phyloP scores from a whole-genome alignment of 2,797 vertebrate genomes.

The Glossophaga mutica region DNA sequence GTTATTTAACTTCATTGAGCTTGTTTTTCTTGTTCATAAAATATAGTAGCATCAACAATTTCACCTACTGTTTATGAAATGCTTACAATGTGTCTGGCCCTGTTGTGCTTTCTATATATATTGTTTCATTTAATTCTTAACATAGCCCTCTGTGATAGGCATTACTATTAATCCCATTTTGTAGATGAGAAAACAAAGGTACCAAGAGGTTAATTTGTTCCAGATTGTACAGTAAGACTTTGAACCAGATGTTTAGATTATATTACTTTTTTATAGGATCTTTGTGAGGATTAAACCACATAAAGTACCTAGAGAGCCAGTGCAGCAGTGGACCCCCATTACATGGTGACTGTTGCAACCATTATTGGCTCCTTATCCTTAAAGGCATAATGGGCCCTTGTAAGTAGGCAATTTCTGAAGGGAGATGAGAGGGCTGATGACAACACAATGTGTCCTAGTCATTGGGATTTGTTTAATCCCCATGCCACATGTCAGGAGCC shows the following conservation, averaged over 20 bases:
- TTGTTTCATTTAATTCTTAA: neutral
- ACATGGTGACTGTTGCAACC: neutral
- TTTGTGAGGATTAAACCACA: neutral
- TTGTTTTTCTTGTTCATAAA: neutral
- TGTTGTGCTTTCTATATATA: neutral
- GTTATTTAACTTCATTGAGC: neutral
- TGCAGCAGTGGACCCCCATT: neutral
- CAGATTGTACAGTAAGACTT: neutral
- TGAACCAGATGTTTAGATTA: neutral
- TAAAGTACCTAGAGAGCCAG: neutral
- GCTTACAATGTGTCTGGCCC: neutral
- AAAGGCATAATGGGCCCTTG: neutral
- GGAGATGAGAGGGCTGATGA: neutral
- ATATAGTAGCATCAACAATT: neutral
- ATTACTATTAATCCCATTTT: neutral
- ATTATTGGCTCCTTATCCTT: neutral
- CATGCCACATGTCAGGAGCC: constrained; percentile 4
- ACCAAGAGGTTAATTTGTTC: neutral
- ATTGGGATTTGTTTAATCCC: neutral
- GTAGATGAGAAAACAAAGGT: neutral
- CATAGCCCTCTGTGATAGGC: neutral
- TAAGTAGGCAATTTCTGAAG: neutral
- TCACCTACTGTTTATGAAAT: neutral
- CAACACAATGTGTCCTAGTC: neutral
- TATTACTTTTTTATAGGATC: neutral